Percentiles rank a stretch among this genome's conserved stretches.
Evolutionary conservation across 2,888 invertebrate species (phyloP).

Genomic region (Homarus gammarus): DNA sequence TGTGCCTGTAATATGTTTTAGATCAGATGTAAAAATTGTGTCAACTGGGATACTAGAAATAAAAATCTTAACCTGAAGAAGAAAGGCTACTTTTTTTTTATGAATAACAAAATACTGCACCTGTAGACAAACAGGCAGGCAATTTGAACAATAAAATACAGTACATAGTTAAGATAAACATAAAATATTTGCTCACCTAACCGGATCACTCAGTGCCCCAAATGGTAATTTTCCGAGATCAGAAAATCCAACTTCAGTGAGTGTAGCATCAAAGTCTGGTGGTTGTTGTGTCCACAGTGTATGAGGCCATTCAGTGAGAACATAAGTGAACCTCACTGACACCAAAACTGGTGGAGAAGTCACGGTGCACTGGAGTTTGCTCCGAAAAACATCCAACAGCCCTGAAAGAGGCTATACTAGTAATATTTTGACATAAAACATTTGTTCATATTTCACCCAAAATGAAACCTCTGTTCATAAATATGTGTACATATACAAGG

Average conservation of each 20-base stretch:
- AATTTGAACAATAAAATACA: background rate
- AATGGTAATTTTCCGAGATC: conserved; percentile 86
- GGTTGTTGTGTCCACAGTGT: conserved; percentile 75
- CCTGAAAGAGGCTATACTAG: too few species aligned
- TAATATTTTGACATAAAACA: too few species aligned
- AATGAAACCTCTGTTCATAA: too few species aligned
- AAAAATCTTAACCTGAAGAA: too few species aligned
- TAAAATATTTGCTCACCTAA: too few species aligned
- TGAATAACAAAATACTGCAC: background rate
- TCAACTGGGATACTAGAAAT: too few species aligned
- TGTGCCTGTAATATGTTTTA: too few species aligned
- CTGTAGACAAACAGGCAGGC: background rate
- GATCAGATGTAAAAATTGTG: too few species aligned
- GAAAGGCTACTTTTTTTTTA: background rate
- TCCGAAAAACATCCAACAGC: conserved; percentile 91
- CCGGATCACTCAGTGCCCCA: conserved; percentile 89
- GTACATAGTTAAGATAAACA: background rate
- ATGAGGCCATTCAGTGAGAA: conserved; percentile 74
- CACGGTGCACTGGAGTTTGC: conserved; percentile 83
- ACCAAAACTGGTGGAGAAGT: conserved; percentile 83
- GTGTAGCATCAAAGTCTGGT: conserved; percentile 74
- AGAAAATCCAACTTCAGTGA: conserved; percentile 81
- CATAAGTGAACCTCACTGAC: conserved; percentile 88
- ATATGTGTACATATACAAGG: too few species aligned
- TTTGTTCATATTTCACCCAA: too few species aligned